Evolutionary conservation across 2,113 vertebrate species (phyloP).

Genomic region (Heliornis fulica): DNA sequence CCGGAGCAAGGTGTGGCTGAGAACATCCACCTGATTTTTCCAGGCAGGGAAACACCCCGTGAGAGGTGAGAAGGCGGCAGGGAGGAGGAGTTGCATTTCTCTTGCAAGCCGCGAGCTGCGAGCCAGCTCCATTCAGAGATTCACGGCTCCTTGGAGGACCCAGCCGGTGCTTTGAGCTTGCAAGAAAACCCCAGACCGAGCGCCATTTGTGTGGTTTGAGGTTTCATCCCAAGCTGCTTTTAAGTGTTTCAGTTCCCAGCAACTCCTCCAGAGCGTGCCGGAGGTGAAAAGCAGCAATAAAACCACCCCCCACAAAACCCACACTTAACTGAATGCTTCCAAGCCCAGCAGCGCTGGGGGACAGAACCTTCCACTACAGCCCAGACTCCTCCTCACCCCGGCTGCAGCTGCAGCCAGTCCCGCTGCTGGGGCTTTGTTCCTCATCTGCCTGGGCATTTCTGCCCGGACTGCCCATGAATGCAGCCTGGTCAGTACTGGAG

Average conservation of each 20-base stretch:
- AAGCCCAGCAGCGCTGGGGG: neutral
- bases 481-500: neutral
- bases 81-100: neutral
- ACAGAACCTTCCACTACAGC: neutral
- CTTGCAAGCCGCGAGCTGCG: neutral
- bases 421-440: neutral
- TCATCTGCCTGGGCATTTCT: neutral
- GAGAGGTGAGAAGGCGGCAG: neutral
- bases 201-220: conserved; percentile 45
- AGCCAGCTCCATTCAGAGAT: neutral
- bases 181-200: conserved; percentile 41
- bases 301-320: conserved; percentile 48
- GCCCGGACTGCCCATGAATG: accelerated
- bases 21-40: neutral
- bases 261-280: conserved; percentile 21
- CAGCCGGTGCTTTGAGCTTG: neutral
- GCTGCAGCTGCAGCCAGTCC: accelerated
- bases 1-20: neutral
- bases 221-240: conserved; percentile 42
- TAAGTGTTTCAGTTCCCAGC: conserved; percentile 34
- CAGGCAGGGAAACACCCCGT: neutral
- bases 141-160: neutral
- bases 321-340: conserved; percentile 46
- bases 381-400: neutral
- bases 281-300: conserved; percentile 48